Conservation (phyloP, 2,113 vertebrate genomes). For the Xerus inauris region DNA sequence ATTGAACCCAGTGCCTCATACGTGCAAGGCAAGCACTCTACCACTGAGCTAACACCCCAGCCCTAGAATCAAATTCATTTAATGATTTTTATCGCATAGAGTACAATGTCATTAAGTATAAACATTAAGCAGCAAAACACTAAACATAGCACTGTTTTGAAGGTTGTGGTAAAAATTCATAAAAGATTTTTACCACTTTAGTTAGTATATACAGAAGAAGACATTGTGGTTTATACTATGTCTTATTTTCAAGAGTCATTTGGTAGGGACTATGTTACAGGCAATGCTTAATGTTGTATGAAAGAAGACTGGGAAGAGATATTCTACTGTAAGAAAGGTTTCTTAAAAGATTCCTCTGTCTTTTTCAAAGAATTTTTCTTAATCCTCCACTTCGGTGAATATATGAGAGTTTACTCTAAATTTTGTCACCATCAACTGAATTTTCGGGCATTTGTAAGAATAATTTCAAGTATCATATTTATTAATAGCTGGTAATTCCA, state of each 20-base stretch:
- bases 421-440: neutral
- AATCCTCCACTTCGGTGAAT: neutral
- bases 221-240: neutral
- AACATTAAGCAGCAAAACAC: neutral
- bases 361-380: neutral
- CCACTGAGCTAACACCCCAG: no score
- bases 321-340: neutral
- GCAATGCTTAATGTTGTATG: neutral
- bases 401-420: neutral
- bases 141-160: neutral
- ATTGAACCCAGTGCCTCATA: no score
- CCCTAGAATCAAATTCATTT: neutral
- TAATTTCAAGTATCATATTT: slow-evolving; percentile 25
- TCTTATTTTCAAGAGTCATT: neutral
- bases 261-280: neutral
- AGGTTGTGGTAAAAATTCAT: neutral
- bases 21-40: no score
- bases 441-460: neutral
- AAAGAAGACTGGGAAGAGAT: neutral
- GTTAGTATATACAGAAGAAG: neutral
- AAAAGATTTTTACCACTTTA: neutral
- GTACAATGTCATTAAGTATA: neutral
- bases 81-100: neutral
- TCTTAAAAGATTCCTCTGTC: neutral
- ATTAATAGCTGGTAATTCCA: neutral